Percentiles rank a stretch among this genome's conserved stretches.
phyloP scores from a whole-genome alignment of 2,888 invertebrate genomes.

The Pollenia amentaria region DNA sequence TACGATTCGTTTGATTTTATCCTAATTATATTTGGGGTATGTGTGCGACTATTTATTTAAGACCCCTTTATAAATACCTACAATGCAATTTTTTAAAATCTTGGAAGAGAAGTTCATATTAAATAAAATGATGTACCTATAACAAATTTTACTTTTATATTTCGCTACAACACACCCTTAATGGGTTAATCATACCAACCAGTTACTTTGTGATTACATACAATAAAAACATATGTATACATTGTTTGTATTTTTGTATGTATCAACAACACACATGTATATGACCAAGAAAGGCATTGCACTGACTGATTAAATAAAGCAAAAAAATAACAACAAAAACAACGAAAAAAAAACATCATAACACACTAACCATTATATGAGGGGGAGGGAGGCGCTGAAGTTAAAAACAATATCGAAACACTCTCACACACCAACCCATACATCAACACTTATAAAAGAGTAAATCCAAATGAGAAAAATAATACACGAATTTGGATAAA shows the following conservation, averaged over 20 bases:
- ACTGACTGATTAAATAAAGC: slow-evolving; percentile 62
- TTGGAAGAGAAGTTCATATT: no score
- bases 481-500: background rate
- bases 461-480: slow-evolving; percentile 24
- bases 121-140: background rate
- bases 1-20: no score
- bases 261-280: slow-evolving; percentile 5
- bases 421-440: background rate
- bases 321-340: slow-evolving; percentile 3
- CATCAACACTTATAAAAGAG: slow-evolving; percentile 7
- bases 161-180: background rate
- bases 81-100: no score
- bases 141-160: background rate
- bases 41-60: no score
- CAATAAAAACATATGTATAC: slow-evolving; percentile 13
- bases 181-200: slow-evolving; percentile 53
- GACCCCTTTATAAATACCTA: no score
- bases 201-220: slow-evolving; percentile 61
- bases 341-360: slow-evolving; percentile 3
- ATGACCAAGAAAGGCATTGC: slow-evolving; percentile 70
- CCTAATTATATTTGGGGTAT: no score
- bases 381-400: slow-evolving; percentile 3
- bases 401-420: slow-evolving; percentile 7
- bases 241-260: slow-evolving; percentile 8
- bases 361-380: background rate